Conservation (phyloP, 2,113 vertebrate species). For the Hyaena hyaena region DNA sequence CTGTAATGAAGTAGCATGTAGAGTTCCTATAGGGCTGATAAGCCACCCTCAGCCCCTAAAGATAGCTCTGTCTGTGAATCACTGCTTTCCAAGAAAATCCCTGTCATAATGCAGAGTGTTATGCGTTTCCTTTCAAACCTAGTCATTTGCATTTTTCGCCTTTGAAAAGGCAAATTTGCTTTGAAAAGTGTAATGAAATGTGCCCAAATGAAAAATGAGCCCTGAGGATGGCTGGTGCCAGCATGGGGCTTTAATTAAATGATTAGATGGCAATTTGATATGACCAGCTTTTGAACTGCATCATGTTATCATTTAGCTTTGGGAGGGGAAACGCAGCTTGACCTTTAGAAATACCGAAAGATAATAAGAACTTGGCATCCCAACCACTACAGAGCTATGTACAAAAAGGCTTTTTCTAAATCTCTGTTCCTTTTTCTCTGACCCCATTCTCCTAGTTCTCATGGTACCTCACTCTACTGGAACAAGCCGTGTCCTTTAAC, state of each 20-base stretch:
- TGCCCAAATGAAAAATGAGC: slow-evolving; percentile 83
- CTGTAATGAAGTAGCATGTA: slow-evolving; percentile 65
- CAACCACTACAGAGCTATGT: neutral
- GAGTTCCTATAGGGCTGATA: slow-evolving; percentile 61
- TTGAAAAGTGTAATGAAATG: slow-evolving; percentile 84
- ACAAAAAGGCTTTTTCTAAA: neutral
- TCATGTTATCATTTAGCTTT: slow-evolving; percentile 77
- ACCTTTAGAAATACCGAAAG: slow-evolving; percentile 80
- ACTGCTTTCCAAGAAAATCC: slow-evolving; percentile 76
- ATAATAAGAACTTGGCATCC: slow-evolving; percentile 72
- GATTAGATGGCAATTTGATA: slow-evolving; percentile 86
- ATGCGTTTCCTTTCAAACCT: slow-evolving; percentile 81
- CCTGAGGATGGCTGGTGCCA: slow-evolving; percentile 77
- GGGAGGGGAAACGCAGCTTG: slow-evolving; percentile 73
- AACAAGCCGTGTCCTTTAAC: neutral
- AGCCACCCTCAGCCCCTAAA: slow-evolving; percentile 56
- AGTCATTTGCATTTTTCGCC: slow-evolving; percentile 83
- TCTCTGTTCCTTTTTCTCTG: neutral
- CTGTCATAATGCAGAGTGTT: slow-evolving; percentile 73
- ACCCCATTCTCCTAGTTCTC: neutral
- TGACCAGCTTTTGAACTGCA: slow-evolving; percentile 82
- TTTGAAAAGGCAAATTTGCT: slow-evolving; percentile 83
- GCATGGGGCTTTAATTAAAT: slow-evolving; percentile 85
- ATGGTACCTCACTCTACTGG: neutral
- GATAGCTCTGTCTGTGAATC: slow-evolving; percentile 69